Conservation (phyloP, 2,888 invertebrate species). For the Meloe dianella region DNA sequence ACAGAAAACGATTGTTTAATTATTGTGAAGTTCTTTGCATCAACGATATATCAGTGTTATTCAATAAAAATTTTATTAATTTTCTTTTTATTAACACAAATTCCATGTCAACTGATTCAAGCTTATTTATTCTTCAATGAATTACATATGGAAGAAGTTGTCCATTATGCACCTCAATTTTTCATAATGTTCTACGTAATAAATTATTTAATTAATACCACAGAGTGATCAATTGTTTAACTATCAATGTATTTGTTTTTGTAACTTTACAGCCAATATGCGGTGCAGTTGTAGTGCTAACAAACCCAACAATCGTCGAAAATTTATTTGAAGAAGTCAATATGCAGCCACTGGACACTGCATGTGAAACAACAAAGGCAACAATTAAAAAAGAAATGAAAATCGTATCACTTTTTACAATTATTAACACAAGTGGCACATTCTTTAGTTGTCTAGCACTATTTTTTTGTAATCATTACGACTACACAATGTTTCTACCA, state of each 20-base stretch:
- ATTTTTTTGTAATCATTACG: neutral
- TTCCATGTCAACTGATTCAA: too few relatives aligned
- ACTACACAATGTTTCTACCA: neutral
- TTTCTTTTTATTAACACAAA: too few relatives aligned
- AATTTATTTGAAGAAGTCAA: neutral
- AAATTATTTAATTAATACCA: neutral
- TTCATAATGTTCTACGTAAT: neutral
- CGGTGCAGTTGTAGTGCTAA: neutral
- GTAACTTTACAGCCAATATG: neutral
- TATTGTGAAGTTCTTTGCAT: too few relatives aligned
- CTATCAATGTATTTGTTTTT: neutral
- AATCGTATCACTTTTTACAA: neutral
- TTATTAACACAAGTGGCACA: neutral
- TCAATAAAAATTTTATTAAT: too few relatives aligned
- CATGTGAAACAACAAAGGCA: too few relatives aligned
- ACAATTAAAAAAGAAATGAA: neutral
- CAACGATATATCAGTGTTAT: too few relatives aligned
- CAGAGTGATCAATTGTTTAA: too few relatives aligned
- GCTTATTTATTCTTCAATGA: too few relatives aligned
- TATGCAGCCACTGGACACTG: neutral
- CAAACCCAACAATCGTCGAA: neutral
- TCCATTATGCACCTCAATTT: neutral
- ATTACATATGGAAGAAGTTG: too few relatives aligned
- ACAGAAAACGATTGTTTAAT: too few relatives aligned
- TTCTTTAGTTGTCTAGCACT: neutral